These are phyloP conservation scores for Scaptomyza pallida DNA, from an alignment of 1,140 invertebrate genomes.

Conservation along the genomic window DNA sequence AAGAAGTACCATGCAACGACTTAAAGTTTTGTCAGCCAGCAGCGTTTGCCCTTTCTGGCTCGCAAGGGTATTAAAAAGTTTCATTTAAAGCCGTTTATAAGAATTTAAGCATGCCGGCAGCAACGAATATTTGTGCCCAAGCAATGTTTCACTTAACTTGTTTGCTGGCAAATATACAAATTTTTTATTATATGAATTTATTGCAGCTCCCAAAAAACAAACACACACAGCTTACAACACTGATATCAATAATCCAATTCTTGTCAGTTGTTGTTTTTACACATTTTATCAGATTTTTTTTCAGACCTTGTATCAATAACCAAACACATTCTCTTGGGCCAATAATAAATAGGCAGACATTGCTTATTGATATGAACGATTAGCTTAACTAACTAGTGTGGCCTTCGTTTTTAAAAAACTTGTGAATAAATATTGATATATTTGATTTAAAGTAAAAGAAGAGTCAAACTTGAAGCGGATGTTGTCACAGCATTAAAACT, in stretches of 20 bases:
- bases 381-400: background rate
- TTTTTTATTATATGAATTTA: background rate
- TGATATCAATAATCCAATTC: constrained; percentile 80
- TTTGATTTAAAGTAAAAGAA: background rate
- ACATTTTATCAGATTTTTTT: no score
- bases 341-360: no score
- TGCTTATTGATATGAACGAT: background rate
- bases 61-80: constrained; percentile 64
- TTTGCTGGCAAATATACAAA: constrained; percentile 38
- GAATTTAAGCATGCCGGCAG: constrained; percentile 55
- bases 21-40: constrained; percentile 23
- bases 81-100: constrained; percentile 62
- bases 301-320: no score
- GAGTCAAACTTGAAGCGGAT: constrained; percentile 25
- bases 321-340: no score
- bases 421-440: constrained; percentile 27
- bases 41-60: background rate
- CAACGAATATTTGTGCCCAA: constrained; percentile 18
- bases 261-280: constrained; percentile 32
- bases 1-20: constrained; percentile 33
- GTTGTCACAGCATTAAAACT: constrained; percentile 6
- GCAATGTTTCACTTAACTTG: constrained; percentile 40
- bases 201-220: constrained; percentile 12
- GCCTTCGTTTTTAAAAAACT: constrained; percentile 4
- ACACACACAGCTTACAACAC: constrained; percentile 52